Base-by-base conservation (phyloP, 2,888 invertebrate genomes). In the Nemoura dubitans region DNA sequence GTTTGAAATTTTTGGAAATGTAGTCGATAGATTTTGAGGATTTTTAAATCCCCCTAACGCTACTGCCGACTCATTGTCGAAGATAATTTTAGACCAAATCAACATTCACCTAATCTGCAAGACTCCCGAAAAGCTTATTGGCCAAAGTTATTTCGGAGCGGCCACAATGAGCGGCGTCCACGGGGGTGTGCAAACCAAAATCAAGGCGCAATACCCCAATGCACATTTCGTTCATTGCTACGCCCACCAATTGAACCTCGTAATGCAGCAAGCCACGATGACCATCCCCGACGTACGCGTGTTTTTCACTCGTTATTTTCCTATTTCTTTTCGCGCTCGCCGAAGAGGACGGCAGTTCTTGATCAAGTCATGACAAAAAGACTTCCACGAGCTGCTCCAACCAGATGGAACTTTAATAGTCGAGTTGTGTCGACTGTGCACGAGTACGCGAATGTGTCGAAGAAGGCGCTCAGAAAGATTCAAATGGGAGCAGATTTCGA, bases 81-180 rank as follows among this genome's bases (percentile, higher is more conserved):
- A 43, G 28, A 59, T 83, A 43, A 88, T 89, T 83, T 42, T 88
- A 42, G 85, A 88, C 76, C 85, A 87, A 82, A 87, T 88, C 77
- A 25, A 89, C 81, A 14, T 25, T 21, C 36, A 78, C 76, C 29
- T 87, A 83, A 59, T n/a, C n/a, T n/a, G 86, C 82, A 83, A 86
- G 29, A 84, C n/a, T 86, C 83, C 86, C 78, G 86, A 87, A 21
- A 90, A 90, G 87, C 87, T 88, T 21, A 89, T 89, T 86, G 89
- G 89, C 28, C 90, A 90, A 87, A 89, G 88, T 76, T 90, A 89
- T 86, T 90, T 90, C 87, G 90, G 90, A 21, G 90, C 90, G 78
- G 82, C 87, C 28, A 89, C 89, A 29, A 89, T 90, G 89, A 89
- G 88, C 83, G 90, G 89, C n/a, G 85, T 80, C 36, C 85, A 82